Evolutionary conservation across 2,888 invertebrate species (phyloP), one percentile per base, ranked within the genome.

Genomic region (Eupithecia inturbata): DNA sequence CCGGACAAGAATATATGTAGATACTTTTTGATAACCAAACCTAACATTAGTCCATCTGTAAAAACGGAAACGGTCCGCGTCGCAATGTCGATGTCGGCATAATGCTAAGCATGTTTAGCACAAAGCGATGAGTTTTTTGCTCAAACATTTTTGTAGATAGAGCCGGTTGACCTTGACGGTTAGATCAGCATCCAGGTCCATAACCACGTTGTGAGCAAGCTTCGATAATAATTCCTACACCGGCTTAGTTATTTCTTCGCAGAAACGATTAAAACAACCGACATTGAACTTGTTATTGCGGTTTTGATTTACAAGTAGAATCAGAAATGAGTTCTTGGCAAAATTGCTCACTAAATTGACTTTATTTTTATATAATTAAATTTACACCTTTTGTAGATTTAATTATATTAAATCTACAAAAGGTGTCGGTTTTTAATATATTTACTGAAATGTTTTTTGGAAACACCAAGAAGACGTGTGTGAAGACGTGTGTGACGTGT

Each of bases 131-230:
- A 36, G 63, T 33, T 64, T 60, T 53, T 63, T 31, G 67, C 67
- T 33, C 39, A 71, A 71, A 66, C 70, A 67, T 57, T 57, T 57
- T 69, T 69, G 71, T 71, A 66, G 57, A 28, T 66, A 53, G 64
- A 74, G 84, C 78, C 67, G 88, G 57, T 83, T 85, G 82, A 81
- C 91, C 92, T 91, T 91, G 91, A 84, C 81, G 74, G 73, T 75
- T 79, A 77, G 76, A 72, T 74, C 83, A 81, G 82, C 81, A 83
- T 83, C 78, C 80, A 89, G 89, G 88, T 91, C 83, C 82, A 84
- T 82, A 87, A 85, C 91, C 91, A 88, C 88, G 41, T 26, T 68
- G 36, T 62, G 71, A 72, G 71, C 57, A 57, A 70, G 73, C 57
- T 72, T 72, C 81, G 86, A 87, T 81, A 84, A 85, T 85, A 84